Evolutionary conservation across 2,797 vertebrate species (phyloP).

Genomic region (Borostomias antarcticus): DNA sequence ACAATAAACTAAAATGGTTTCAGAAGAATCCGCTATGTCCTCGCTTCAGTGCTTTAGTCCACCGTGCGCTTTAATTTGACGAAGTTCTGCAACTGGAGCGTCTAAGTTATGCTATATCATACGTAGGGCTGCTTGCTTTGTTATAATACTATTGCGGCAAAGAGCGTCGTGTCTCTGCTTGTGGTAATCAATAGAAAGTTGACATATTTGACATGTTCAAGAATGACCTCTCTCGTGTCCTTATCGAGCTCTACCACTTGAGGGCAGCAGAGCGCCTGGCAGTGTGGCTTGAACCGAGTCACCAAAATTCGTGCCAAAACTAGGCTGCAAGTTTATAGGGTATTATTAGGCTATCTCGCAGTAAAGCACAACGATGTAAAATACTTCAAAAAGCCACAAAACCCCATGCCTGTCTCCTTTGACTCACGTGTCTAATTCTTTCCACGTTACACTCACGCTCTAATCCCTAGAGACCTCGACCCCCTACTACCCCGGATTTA

Average conservation of each 20-base stretch:
- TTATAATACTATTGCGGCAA: too few relatives aligned
- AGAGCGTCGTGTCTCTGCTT: too few relatives aligned
- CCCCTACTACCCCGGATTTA: slow-evolving; percentile 7
- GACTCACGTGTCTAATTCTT: slow-evolving; percentile 6
- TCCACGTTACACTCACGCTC: slow-evolving; percentile 12
- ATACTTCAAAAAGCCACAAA: neutral
- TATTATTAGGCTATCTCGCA: too few relatives aligned
- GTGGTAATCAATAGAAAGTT: neutral
- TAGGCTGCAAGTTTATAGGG: too few relatives aligned
- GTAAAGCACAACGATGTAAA: neutral
- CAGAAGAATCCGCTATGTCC: too few relatives aligned
- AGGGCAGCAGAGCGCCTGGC: neutral
- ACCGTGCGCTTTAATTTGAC: too few relatives aligned
- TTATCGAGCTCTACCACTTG: neutral
- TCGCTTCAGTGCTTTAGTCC: neutral
- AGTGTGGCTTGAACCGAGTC: neutral
- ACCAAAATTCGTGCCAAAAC: too few relatives aligned
- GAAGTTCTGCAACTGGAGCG: too few relatives aligned
- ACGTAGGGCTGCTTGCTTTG: neutral
- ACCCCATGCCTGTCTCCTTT: neutral
- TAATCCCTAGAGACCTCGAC: neutral
- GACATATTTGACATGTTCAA: neutral
- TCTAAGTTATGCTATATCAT: too few relatives aligned
- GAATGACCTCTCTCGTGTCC: neutral
- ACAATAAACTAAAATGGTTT: too few relatives aligned